These are phyloP conservation scores for Lochmaea capreae DNA, from an alignment of 2,888 invertebrate species.

Conservation along the genomic window DNA sequence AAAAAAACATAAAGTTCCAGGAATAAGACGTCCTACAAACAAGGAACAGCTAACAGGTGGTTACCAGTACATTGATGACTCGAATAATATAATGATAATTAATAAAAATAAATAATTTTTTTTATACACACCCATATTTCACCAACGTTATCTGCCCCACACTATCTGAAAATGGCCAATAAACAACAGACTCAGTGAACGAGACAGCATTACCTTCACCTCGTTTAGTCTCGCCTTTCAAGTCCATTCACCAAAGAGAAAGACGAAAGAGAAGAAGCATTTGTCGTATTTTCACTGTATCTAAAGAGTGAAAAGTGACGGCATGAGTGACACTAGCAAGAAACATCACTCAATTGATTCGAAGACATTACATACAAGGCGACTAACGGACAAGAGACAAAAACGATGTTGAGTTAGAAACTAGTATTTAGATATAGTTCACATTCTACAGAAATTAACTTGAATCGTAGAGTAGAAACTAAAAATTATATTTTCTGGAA, in stretches of 20 bases:
- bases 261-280: constrained; percentile 48
- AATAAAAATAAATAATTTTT: background rate
- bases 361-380: constrained; percentile 55
- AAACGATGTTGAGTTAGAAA: constrained; percentile 36
- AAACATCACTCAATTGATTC: constrained; percentile 50
- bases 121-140: background rate
- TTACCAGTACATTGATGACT: too few relatives aligned
- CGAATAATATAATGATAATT: background rate
- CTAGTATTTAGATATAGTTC: constrained; percentile 17
- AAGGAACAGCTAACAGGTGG: too few relatives aligned
- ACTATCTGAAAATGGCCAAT: constrained; percentile 24
- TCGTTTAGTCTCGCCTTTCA: constrained; percentile 42
- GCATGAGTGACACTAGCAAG: constrained; percentile 52
- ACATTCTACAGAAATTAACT: background rate
- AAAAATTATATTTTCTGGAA: too few relatives aligned
- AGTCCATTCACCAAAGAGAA: constrained; percentile 43
- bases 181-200: constrained; percentile 35
- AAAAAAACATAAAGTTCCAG: too few relatives aligned
- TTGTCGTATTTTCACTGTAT: constrained; percentile 48
- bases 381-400: constrained; percentile 50
- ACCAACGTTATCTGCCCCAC: background rate
- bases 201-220: constrained; percentile 39
- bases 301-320: constrained; percentile 52
- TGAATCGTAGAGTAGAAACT: background rate
- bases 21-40: too few relatives aligned